phyloP scores from a whole-genome alignment of 2,797 vertebrate species.

The Poeciliopsis gracilis region DNA sequence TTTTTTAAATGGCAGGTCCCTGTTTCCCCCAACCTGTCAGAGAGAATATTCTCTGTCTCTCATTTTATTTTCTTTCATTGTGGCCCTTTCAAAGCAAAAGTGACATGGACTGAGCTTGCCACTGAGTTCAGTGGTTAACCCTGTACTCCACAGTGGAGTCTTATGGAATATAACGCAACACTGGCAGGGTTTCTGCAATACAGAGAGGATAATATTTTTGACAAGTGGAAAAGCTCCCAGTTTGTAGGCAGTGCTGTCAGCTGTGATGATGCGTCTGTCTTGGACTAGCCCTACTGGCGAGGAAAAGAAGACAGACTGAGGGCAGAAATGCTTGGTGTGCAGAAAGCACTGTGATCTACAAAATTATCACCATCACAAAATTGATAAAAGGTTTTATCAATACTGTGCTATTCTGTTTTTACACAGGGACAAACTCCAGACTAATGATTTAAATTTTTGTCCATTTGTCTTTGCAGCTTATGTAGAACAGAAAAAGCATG shows the following conservation, averaged over 20 bases:
- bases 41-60: background rate
- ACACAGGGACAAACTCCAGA: background rate
- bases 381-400: background rate
- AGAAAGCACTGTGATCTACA: conserved; percentile 2
- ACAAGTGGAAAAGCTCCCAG: conserved; percentile 1
- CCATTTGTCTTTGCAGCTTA: background rate
- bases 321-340: background rate
- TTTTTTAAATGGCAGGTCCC: background rate
- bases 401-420: background rate
- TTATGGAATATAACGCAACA: conserved; percentile 10
- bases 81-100: conserved; percentile 1
- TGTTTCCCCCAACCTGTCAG: background rate
- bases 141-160: conserved; percentile 3
- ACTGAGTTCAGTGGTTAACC: background rate
- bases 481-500: background rate
- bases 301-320: background rate
- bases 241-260: background rate
- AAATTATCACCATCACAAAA: background rate
- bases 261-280: background rate
- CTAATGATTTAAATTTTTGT: background rate
- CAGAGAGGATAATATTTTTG: conserved; percentile 7
- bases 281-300: background rate
- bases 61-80: background rate
- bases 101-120: background rate
- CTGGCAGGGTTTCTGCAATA: background rate